Evolutionary conservation across 2,888 invertebrate genomes (phyloP), one percentile per base, ranked within the genome.

Genomic region (Pollenia angustigena): DNA sequence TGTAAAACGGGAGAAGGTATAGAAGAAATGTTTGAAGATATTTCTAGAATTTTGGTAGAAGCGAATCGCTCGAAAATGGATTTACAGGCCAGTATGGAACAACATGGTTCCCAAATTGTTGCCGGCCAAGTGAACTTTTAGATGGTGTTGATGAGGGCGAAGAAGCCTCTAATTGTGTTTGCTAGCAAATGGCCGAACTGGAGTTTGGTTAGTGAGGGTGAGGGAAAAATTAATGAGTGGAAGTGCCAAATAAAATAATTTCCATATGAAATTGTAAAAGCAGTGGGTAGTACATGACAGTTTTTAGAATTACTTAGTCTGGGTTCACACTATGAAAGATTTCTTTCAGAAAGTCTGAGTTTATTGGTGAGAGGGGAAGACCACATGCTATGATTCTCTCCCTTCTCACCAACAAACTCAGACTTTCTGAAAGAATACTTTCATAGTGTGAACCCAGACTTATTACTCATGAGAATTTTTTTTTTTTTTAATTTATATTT

Each of bases 11-110:
- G 97, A 3, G 96, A 96, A 91, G 98, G 98, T 8, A 94, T 98
- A 32, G 96, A 97, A 88, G 96, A 98, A 92, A 98, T 98, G 98
- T 98, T 98, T 92, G 94, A 95, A 60, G 97, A 98, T 90, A 98
- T 98, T 92, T 97, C 98, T 11, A 94, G 95, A 82, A 97, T 97
- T 89, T 93, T 98, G 85, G 96, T 97, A 1, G 96, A 96, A 90
- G 95, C 96, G 40, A 97, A 97, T 91, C 94, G 97, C 89, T 97
- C 97, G n/a, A 95, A 96, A 90, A 95, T 97, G 93, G 97, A 97
- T 90, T 93, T 97, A 71, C 97, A 97, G 90, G 95, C 96, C 10
- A 87, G 78, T 46, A 94, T 97, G 92, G 96, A 97, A 88, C 95
- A 96, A 88, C 95, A 96, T 90, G 96, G 96, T 89, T 97, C 97